Base-by-base conservation (phyloP, 2,797 vertebrate species). In the Nasua narica region DNA sequence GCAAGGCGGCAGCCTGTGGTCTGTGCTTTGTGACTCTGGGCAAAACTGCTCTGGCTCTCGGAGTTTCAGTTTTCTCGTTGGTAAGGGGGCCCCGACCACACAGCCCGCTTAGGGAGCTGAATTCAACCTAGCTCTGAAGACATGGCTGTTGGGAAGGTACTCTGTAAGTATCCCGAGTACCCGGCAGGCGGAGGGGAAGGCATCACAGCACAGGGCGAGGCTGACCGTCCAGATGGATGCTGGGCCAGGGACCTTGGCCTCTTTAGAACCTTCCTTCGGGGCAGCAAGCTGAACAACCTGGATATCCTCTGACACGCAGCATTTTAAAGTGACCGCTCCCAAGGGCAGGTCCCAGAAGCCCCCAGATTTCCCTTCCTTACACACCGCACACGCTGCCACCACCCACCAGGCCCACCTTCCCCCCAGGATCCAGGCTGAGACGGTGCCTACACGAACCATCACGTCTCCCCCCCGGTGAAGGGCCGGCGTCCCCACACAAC, bases 251-350 rank as follows among this genome's bases (percentile, higher is more conserved):
- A 96, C 87, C 96, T 96, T 97, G 97, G 94, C 97, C 97, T 97
- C 94, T 48, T 98, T 97, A 92, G n/a, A 97, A 87, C 50, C 82
- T 56, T 90, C 96, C 97, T 88, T 95, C 90, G 81, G 97, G 97
- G 97, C 91, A 91, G 95, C 94, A 94, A 95, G 97, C 97, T 90
- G 96, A 96, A 81, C 60, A 96, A 95, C 96, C 96, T 97, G 91
- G 91, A 93, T 95, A 69, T 58, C 21, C 67, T 91, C 87, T 18
- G 43, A 81, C 9, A 87, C 3, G 52, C 29, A 56, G 78, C 27
- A 0, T 92, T 87, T 97, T 96, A 97, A 98, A 97, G 97, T 40
- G 95, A 95, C 94, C 32, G 74, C 19, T 90, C 92, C 69, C 14
- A 21, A 91, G 62, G 8, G 70, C 37, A 43, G 40, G 90, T 10